Conservation (phyloP, 2,797 vertebrate species). For the Propithecus deckenii region DNA sequence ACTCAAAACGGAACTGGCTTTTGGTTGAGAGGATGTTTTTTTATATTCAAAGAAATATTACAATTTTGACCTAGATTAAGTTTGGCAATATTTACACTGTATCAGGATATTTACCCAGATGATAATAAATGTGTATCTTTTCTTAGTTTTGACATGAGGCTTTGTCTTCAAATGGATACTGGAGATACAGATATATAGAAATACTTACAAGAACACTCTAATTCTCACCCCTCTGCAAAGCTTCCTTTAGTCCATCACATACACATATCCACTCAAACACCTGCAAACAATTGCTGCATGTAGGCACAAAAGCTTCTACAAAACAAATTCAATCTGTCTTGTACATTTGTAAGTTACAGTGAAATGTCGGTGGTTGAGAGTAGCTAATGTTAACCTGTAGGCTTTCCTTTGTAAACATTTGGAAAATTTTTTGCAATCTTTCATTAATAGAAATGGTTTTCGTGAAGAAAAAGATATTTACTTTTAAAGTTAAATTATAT, state of each 20-base stretch:
- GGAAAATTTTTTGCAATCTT: background rate
- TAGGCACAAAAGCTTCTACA: background rate
- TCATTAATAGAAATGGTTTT: background rate
- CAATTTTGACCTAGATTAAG: slow-evolving; percentile 24
- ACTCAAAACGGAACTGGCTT: background rate
- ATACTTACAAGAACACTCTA: background rate
- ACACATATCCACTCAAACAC: background rate
- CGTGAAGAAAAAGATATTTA: background rate
- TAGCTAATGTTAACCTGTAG: background rate
- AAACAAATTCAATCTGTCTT: background rate
- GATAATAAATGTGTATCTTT: background rate
- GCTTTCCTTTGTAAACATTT: background rate
- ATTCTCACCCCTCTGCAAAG: background rate
- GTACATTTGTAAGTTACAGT: background rate
- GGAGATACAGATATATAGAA: background rate
- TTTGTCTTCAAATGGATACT: background rate
- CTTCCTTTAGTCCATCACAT: background rate
- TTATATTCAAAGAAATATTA: background rate
- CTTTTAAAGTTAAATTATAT: background rate
- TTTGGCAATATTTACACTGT: background rate
- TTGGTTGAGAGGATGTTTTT: background rate
- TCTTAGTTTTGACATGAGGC: background rate
- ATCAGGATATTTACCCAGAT: background rate
- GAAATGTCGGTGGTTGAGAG: background rate
- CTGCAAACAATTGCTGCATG: background rate